phyloP scores from a whole-genome alignment of 2,797 vertebrate species.

The Ctenosaura bakeri region DNA sequence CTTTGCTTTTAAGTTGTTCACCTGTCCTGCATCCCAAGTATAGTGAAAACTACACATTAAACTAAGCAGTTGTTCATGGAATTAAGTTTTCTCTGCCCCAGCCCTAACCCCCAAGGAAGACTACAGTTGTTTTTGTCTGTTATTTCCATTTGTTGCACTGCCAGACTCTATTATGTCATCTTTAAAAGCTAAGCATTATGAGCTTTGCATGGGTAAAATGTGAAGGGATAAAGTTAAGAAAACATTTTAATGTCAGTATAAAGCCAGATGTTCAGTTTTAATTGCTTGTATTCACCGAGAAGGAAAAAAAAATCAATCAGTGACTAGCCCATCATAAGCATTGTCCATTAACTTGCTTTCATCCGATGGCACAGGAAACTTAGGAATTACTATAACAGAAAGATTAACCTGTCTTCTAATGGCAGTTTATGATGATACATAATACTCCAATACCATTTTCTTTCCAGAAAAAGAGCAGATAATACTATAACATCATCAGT shows the following conservation, averaged over 20 bases:
- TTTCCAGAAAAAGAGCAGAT: slow-evolving; percentile 57
- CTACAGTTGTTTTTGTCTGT: slow-evolving; percentile 26
- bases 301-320: slow-evolving; percentile 3
- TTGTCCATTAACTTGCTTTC: slow-evolving; percentile 53
- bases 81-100: slow-evolving; percentile 47
- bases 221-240: slow-evolving; percentile 57
- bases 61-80: not conserved
- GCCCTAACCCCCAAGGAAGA: not conserved
- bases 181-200: slow-evolving; percentile 47
- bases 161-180: slow-evolving; percentile 43
- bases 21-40: not conserved
- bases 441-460: slow-evolving; percentile 32
- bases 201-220: slow-evolving; percentile 38
- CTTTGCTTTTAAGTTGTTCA: not conserved
- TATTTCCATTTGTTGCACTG: slow-evolving; percentile 46
- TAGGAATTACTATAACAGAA: slow-evolving; percentile 53
- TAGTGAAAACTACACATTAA: not conserved
- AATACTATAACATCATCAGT: slow-evolving; percentile 19
- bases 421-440: slow-evolving; percentile 45
- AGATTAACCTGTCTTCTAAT: slow-evolving; percentile 59
- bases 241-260: slow-evolving; percentile 42
- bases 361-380: slow-evolving; percentile 43
- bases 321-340: not conserved
- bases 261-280: slow-evolving; percentile 47
- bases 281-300: slow-evolving; percentile 40